Base-by-base conservation (phyloP, 2,888 invertebrate species). In the Pyrocoelia pectoralis region DNA sequence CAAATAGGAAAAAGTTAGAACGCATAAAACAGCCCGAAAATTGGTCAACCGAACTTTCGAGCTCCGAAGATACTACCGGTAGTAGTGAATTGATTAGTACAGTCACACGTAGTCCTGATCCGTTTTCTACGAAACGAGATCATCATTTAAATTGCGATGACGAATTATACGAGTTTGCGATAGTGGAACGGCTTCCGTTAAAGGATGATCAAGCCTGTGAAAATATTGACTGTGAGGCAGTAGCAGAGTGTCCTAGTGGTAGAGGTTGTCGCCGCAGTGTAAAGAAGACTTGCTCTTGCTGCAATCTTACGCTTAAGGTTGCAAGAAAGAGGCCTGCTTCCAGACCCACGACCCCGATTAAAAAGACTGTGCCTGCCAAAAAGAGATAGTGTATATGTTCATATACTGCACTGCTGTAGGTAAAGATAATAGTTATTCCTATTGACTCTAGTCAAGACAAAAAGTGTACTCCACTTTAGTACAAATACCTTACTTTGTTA, bases 341-440 rank as follows among this genome's bases (percentile, higher is more conserved):
- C 41, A 73, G 76, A 68, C 77, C 78, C 38, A 77, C 77, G 52
- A 75, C 76, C 43, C 77, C 77, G 50, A 72, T 74, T 56, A 81
- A 81, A 71, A 81, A 80, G 73, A 74, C 79, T 72, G 77, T 80
- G 72, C 69, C 76, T 49, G 77, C 70, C 70, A 81, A 80, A 72
- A 81, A 80, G 71, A 81, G 81, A 80, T 81, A 81, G 80, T 80
- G 79, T 74, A 75, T 73, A 71, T 74, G 72, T 75, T 70, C 70
- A 56, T 66, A 65, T 52, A 62, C 52, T 48, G 33, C 55, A 50
- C 48, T 43, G 68, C 55, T 56, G 56, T 59, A 61, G 66, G 69
- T 72, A 73, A 74, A 69, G 73, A n/a, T 75, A 67, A 69, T 68
- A 59, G 62, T 71, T 71, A 69, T 69, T 73, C 71, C 68, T 61